Conservation (phyloP, 2,113 vertebrate genomes). For the Daphoenositta chrysoptera region DNA sequence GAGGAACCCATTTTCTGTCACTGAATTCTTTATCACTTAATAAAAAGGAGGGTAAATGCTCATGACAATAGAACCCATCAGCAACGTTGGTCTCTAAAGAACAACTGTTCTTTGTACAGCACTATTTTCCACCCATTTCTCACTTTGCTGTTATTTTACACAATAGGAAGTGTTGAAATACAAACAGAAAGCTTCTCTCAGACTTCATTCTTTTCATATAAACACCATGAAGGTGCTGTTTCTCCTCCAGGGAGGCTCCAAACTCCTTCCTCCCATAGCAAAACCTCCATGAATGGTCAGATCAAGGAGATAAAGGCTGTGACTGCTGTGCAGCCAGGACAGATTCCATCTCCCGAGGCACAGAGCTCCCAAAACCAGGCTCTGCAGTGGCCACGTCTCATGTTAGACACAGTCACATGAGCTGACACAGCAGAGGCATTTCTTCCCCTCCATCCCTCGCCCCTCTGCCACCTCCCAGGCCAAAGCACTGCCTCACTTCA, state of each 20-base stretch:
- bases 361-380: not conserved
- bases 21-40: not conserved
- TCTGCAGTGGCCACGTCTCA: not conserved
- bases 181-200: not conserved
- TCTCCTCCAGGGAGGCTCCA: not conserved
- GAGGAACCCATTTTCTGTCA: not conserved
- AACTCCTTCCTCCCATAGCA: accelerated
- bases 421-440: not conserved
- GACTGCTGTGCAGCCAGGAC: not conserved
- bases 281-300: not conserved
- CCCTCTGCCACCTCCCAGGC: not conserved
- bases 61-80: not conserved
- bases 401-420: not conserved
- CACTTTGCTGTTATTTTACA: not conserved
- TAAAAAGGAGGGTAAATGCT: not conserved
- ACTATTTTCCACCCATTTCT: not conserved
- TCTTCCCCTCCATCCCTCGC: not conserved
- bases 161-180: not conserved
- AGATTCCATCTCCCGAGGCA: not conserved
- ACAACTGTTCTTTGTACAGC: not conserved
- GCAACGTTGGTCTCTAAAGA: not conserved
- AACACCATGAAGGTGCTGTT: not conserved
- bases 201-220: not conserved
- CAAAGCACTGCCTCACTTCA: not conserved
- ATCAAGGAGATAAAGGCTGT: not conserved